A percentile compares a stretch with the other conserved stretches of the same genome.
Evolutionary conservation across 2,888 invertebrate genomes (phyloP).

Genomic region (Shargacucullia verbasci): DNA sequence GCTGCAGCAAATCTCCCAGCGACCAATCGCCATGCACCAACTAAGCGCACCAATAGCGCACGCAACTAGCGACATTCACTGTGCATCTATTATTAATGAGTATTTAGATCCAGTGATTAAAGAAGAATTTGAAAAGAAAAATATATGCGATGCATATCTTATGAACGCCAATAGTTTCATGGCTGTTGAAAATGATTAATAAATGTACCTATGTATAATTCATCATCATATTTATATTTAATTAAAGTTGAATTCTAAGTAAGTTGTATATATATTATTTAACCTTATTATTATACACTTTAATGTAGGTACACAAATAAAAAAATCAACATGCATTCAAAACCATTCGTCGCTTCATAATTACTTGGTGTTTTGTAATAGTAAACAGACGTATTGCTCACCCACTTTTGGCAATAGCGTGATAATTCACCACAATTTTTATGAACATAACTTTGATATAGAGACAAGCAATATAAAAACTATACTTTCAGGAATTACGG

Average conservation of each 20-base stretch:
- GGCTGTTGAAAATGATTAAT: neutral
- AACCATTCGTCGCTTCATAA: no score
- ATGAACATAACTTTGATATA: no score
- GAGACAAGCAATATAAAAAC: no score
- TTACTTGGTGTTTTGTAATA: no score
- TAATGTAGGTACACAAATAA: no score
- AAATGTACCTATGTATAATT: no score
- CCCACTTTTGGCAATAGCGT: no score
- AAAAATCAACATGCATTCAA: no score
- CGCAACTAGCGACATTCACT: slow-evolving; percentile 57
- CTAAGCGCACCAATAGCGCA: slow-evolving; percentile 54
- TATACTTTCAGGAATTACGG: no score
- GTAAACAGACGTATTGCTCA: no score
- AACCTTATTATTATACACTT: no score
- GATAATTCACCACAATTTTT: no score
- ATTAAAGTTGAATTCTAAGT: slow-evolving; percentile 14
- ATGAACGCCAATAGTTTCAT: slow-evolving; percentile 30
- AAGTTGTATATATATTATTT: slow-evolving; percentile 5
- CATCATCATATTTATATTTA: neutral
- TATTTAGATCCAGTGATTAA: slow-evolving; percentile 56
- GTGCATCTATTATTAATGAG: slow-evolving; percentile 62
- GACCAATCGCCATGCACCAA: slow-evolving; percentile 50
- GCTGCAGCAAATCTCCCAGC: slow-evolving; percentile 26
- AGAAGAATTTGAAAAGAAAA: slow-evolving; percentile 56
- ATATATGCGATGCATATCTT: slow-evolving; percentile 62